phyloP scores from a whole-genome alignment of 2,113 vertebrate genomes.

The Xenopus laevis region DNA sequence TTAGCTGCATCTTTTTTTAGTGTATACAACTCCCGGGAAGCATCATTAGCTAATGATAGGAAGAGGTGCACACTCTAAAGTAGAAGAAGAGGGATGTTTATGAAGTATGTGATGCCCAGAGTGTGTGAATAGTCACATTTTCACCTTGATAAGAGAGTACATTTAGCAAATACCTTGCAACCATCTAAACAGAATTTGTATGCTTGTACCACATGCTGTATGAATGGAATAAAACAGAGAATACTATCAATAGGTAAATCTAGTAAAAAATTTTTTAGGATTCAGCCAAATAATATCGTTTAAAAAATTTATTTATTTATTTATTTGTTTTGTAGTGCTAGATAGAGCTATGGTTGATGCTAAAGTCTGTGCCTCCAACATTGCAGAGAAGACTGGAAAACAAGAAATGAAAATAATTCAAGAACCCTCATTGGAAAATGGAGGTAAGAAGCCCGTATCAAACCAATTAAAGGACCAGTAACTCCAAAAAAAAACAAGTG shows the following conservation, averaged over 20 bases:
- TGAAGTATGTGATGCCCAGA: neutral
- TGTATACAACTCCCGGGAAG: conserved; percentile 5
- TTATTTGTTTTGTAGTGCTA: conserved; percentile 9
- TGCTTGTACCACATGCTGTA: neutral
- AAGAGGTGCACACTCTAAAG: no score
- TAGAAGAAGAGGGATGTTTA: neutral
- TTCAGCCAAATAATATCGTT: no score
- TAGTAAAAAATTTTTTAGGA: no score
- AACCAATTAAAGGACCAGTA: no score
- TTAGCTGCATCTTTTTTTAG: no score
- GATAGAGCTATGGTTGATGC: conserved; percentile 18
- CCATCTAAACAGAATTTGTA: conserved; percentile 1
- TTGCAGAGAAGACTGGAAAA: conserved; percentile 46
- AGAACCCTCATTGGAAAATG: conserved; percentile 57
- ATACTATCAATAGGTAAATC: no score
- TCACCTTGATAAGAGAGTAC: conserved; percentile 64
- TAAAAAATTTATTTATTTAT: no score
- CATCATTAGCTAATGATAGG: conserved; percentile 1
- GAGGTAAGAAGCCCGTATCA: conserved; percentile 58
- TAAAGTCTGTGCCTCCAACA: conserved; percentile 11
- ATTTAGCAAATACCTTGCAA: conserved; percentile 70
- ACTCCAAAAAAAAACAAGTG: no score
- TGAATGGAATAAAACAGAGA: neutral
- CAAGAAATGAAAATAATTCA: conserved; percentile 42
- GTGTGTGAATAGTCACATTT: conserved; percentile 17